phyloP scores from a whole-genome alignment of 2,888 invertebrate genomes.

The Xylophagus ater region DNA sequence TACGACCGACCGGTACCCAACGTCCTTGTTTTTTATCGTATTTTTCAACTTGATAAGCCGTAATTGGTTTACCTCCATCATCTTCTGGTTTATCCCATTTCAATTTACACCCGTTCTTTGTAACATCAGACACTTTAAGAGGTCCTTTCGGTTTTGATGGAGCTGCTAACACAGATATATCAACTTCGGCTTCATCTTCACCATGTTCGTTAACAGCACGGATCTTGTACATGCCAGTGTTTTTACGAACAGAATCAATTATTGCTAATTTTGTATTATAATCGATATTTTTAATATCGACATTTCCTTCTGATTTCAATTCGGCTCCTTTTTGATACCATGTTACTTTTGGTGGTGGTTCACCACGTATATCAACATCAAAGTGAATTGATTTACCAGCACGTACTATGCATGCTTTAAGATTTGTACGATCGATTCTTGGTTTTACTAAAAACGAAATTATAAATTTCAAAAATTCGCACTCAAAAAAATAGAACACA shows the following conservation, averaged over 20 bases:
- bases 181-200: conserved; percentile 84
- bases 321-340: conserved; percentile 80
- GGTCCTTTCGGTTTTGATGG: conserved; percentile 85
- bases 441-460: conserved; percentile 72
- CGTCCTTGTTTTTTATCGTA: conserved; percentile 82
- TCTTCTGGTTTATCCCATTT: conserved; percentile 92
- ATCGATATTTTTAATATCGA: conserved; percentile 73
- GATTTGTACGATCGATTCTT: conserved; percentile 88
- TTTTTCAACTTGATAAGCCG: conserved; percentile 90
- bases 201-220: conserved; percentile 85
- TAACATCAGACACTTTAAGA: conserved; percentile 75
- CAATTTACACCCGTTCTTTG: conserved; percentile 79
- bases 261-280: conserved; percentile 83
- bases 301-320: conserved; percentile 56
- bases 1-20: conserved; percentile 88
- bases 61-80: conserved; percentile 87
- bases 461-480: conserved; percentile 4
- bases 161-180: conserved; percentile 74
- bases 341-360: conserved; percentile 85
- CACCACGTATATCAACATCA: conserved; percentile 88
- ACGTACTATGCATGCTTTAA: conserved; percentile 79
- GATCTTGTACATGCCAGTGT: conserved; percentile 85
- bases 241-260: conserved; percentile 64
- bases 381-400: conserved; percentile 87
- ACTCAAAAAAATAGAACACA: no score